A percentile compares a stretch with the other conserved stretches of the same genome.
Conservation (phyloP, 2,888 invertebrate species). For the Caenorhabditis sp. region DNA sequence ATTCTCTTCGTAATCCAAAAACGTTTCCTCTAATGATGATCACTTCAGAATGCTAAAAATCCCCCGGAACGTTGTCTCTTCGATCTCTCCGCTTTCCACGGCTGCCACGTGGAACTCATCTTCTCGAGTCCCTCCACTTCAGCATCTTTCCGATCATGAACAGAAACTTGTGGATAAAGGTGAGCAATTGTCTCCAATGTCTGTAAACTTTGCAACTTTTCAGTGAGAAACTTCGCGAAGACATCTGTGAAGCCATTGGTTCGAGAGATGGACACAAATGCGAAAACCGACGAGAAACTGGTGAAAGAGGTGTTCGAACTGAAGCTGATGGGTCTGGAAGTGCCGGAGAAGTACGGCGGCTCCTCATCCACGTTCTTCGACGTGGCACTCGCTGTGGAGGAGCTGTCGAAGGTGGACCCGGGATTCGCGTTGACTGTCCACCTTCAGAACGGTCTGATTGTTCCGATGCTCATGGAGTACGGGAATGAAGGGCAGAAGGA, state of each 20-base stretch:
- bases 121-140: conserved; percentile 12
- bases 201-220: conserved; percentile 74
- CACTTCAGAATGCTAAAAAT: conserved; percentile 17
- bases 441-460: conserved; percentile 94
- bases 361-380: conserved; percentile 91
- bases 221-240: conserved; percentile 90
- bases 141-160: conserved; percentile 34
- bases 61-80: neutral
- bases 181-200: neutral
- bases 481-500: conserved; percentile 91
- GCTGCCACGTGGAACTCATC: neutral
- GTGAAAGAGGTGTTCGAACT: conserved; percentile 85
- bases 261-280: conserved; percentile 91
- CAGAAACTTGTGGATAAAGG: conserved; percentile 31
- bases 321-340: conserved; percentile 92
- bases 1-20: neutral
- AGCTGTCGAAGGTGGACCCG: conserved; percentile 91
- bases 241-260: conserved; percentile 91
- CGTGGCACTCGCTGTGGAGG: conserved; percentile 91
- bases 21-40: neutral
- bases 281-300: conserved; percentile 87
- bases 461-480: conserved; percentile 87
- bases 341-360: conserved; percentile 86
- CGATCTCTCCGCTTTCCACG: neutral
- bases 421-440: conserved; percentile 91